Evolutionary conservation across 2,888 invertebrate genomes (phyloP).

Genomic region (Drosophila tripunctata): DNA sequence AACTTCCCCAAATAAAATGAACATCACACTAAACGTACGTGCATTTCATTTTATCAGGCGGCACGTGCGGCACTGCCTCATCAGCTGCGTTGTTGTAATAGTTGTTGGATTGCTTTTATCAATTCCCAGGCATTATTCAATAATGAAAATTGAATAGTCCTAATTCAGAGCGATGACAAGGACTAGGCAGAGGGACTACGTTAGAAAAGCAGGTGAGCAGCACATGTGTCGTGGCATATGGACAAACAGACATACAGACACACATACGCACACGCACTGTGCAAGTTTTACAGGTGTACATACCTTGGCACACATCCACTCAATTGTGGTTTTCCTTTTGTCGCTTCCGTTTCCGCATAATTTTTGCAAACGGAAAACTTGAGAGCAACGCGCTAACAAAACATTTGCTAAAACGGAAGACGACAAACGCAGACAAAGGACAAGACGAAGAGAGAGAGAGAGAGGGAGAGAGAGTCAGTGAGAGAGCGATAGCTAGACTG

Average conservation of each 20-base stretch:
- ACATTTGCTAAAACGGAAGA: conserved; percentile 76
- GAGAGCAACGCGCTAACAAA: conserved; percentile 68
- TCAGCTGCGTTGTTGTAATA: conserved; percentile 22
- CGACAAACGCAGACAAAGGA: conserved; percentile 69
- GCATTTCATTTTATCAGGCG: conserved; percentile 52
- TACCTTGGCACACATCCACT: conserved; percentile 47
- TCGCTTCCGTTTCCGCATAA: conserved; percentile 80
- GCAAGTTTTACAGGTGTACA: conserved; percentile 7
- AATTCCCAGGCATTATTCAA: conserved; percentile 72
- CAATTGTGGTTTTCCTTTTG: conserved; percentile 82
- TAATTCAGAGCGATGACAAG: conserved; percentile 67
- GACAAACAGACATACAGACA: conserved; percentile 16
- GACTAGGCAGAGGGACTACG: conserved; percentile 8
- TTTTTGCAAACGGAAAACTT: conserved; percentile 71
- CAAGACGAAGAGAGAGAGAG: not conserved
- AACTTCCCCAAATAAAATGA: not conserved
- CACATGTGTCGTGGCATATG: conserved; percentile 46
- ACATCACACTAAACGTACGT: conserved; percentile 38
- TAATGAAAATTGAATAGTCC: conserved; percentile 81
- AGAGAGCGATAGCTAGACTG: not conserved
- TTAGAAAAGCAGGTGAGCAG: conserved; percentile 32
- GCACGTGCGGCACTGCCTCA: conserved; percentile 58
- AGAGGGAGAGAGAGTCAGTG: not conserved
- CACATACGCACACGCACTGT: not conserved
- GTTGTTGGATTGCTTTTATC: conserved; percentile 58